Evolutionary conservation across 2,888 invertebrate species (phyloP).

Genomic region (Caenorhabditis sinica): DNA sequence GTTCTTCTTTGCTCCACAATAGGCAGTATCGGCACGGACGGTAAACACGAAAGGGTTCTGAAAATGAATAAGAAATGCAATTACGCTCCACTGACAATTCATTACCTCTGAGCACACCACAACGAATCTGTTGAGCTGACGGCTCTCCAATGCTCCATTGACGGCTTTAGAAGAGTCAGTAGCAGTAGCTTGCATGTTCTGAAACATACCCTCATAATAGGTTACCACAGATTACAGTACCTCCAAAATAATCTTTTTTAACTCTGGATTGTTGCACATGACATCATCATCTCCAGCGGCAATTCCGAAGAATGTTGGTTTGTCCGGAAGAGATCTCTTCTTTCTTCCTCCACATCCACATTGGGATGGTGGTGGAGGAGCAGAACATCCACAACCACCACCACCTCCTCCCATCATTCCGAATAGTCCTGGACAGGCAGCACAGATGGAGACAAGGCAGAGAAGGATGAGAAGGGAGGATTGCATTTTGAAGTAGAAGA

Average conservation of each 20-base stretch:
- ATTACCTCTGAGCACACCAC: conserved; percentile 53
- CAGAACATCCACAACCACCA: conserved; percentile 64
- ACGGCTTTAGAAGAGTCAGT: conserved; percentile 53
- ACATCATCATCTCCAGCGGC: conserved; percentile 37
- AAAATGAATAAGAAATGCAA: background rate
- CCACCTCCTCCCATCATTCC: conserved; percentile 64
- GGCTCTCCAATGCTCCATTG: conserved; percentile 37
- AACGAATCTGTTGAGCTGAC: conserved; percentile 42
- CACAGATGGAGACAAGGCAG: conserved; percentile 37
- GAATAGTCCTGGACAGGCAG: conserved; percentile 64
- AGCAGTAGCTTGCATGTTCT: conserved; percentile 48
- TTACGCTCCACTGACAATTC: no score
- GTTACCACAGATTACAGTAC: background rate
- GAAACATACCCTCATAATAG: background rate
- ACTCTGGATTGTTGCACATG: conserved; percentile 58
- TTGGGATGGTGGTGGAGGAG: conserved; percentile 63
- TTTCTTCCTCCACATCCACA: conserved; percentile 67
- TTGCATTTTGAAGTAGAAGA: conserved; percentile 32
- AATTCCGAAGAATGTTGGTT: conserved; percentile 48
- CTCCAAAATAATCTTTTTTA: conserved; percentile 54
- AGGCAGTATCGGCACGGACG: conserved; percentile 47
- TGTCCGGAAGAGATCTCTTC: conserved; percentile 55
- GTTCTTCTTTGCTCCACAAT: conserved; percentile 50
- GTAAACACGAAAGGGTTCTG: conserved; percentile 48
- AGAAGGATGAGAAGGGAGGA: conserved; percentile 52